Percentiles rank a stretch among this genome's conserved stretches.
These are phyloP conservation scores for Calameuta idolon DNA, from an alignment of 2,888 invertebrate species.

Conservation along the genomic window DNA sequence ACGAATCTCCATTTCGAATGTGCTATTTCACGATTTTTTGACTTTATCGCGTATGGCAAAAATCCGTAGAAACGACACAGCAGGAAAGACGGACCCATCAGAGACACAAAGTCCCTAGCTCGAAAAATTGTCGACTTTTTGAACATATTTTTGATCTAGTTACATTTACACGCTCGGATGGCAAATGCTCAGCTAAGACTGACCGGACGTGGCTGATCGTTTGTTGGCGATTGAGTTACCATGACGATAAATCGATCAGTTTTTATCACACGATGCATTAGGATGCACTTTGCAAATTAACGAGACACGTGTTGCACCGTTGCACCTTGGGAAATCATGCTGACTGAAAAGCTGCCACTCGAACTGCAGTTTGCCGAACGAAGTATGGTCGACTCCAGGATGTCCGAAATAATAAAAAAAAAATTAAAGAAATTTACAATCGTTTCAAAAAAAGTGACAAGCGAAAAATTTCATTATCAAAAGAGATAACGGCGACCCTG, in stretches of 20 bases:
- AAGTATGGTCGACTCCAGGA: not conserved
- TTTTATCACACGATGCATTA: not conserved
- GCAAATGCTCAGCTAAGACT: not conserved
- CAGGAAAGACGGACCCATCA: conserved; percentile 42
- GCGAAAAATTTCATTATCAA: not conserved
- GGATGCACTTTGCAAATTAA: not conserved
- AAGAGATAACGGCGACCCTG: not conserved
- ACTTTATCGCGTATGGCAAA: conserved; percentile 39
- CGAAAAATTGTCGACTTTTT: conserved; percentile 35
- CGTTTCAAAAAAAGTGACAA: not conserved
- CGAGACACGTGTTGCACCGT: not conserved
- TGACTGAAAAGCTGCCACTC: not conserved
- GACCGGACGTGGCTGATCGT: not conserved
- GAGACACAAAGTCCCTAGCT: conserved; percentile 37
- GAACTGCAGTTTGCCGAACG: not conserved
- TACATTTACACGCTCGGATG: too few relatives aligned
- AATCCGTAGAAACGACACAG: conserved; percentile 39
- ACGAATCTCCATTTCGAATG: conserved; percentile 30
- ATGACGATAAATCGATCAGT: not conserved
- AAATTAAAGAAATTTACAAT: not conserved
- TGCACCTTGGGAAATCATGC: not conserved
- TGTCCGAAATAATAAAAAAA: not conserved
- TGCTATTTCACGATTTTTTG: conserved; percentile 15
- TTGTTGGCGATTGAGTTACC: not conserved
- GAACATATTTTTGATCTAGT: too few relatives aligned